Conservation (phyloP, 2,113 vertebrate species). For the Panthera uncia region DNA sequence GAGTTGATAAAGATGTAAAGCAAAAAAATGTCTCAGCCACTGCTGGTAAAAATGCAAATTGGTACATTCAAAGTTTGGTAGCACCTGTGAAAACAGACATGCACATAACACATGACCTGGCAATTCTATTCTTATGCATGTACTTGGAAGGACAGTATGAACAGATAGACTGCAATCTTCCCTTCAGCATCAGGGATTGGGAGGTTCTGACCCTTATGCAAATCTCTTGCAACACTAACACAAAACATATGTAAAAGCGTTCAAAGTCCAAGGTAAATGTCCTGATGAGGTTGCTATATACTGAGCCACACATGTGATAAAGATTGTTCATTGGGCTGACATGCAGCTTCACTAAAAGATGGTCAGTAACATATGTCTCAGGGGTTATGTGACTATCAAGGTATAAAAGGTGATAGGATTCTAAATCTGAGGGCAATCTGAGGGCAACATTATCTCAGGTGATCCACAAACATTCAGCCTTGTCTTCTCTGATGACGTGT, state of each 20-base stretch:
- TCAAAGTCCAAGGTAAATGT: background rate
- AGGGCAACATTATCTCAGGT: background rate
- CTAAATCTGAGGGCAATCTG: background rate
- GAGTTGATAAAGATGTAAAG: background rate
- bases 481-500: background rate
- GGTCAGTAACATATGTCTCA: background rate
- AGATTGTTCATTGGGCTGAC: background rate
- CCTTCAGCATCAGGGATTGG: background rate
- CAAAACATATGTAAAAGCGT: background rate
- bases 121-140: background rate
- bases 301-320: background rate
- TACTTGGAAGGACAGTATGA: background rate
- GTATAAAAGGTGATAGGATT: background rate
- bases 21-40: background rate
- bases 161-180: background rate
- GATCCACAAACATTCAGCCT: background rate
- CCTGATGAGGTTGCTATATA: background rate
- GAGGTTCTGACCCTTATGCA: background rate
- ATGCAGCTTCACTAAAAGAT: background rate
- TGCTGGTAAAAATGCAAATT: background rate
- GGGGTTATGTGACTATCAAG: background rate
- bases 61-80: background rate
- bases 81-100: background rate
- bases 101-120: background rate
- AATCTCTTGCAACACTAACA: background rate